These are phyloP conservation scores for Pseudococcus longispinus DNA, from an alignment of 2,888 invertebrate genomes.

Conservation along the genomic window DNA sequence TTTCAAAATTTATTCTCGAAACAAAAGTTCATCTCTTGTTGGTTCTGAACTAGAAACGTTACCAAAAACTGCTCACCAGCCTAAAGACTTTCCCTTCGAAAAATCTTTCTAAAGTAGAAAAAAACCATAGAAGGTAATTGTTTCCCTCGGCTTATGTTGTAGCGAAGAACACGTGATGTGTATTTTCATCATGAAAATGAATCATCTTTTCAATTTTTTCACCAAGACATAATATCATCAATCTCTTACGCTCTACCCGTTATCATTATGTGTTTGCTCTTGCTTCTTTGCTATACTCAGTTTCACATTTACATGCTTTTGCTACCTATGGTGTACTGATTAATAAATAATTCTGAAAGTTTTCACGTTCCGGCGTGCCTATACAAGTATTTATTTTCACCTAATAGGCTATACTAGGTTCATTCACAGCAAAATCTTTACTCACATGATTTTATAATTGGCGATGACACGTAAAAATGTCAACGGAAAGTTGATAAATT, in stretches of 20 bases:
- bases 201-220: constrained; percentile 28
- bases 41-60: too few species aligned
- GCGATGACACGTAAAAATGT: constrained; percentile 11
- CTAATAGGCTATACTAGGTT: neutral
- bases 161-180: neutral
- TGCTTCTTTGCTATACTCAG: neutral
- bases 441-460: neutral
- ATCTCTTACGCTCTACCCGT: neutral
- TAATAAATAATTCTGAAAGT: constrained; percentile 1
- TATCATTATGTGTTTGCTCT: neutral
- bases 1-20: too few species aligned
- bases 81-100: neutral
- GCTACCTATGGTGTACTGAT: neutral
- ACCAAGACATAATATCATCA: constrained; percentile 10
- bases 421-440: neutral
- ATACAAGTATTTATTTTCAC: neutral
- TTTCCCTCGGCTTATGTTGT: neutral
- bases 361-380: neutral
- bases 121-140: neutral
- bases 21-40: neutral
- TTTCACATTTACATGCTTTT: constrained; percentile 19
- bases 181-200: constrained; percentile 5
- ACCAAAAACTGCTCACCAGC: neutral
- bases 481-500: constrained; percentile 13
- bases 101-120: neutral